Base-by-base conservation (phyloP, 2,113 vertebrate genomes). In the Elachura formosa region DNA sequence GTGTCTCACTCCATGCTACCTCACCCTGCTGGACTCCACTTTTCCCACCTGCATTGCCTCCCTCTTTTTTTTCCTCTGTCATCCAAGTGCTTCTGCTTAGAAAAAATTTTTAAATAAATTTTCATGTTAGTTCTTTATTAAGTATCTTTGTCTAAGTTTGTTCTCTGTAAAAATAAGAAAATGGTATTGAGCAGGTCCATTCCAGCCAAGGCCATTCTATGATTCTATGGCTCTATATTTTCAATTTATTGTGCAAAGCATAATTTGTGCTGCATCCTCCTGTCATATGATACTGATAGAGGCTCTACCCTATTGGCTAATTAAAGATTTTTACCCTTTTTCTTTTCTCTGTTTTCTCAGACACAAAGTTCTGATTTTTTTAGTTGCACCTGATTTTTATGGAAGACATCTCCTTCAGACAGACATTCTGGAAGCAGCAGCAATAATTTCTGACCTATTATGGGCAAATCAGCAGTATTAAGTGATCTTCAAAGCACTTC, bases 401-500 rank as follows among this genome's bases (percentile, higher is more conserved):
- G 73, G 52, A 94, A 74, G 38, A 40, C 56, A 11, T 29, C 24
- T 87, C 61, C 41, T 81, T 49, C 62, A 72, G 62, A 64, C 0
- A 91, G 38, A 79, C 69, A 82, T 87, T 91, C 49, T 87, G 89
- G 54, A 87, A 94, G 69, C 21, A 64, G 41, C 49, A 89, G 74
- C 71, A 84, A 82, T 94, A 38, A 94, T 94, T 94, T 91, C 91
- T 94, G 66, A 92, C 87, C 77, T 91, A 79, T 87, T 94, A 91
- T 40, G 71, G 62, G 66, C 38, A 94, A 94, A 96, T 96, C 84
- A 91, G 45, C 84, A 85, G 41, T 55, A 94, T 79, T 94, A 93
- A 94, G 91, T 45, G 73, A 91, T 95, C 86, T 92, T 82, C 87
- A 94, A 87, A 94, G 74, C 66, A 84, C 82, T 94, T 95, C 82